Percentiles rank a stretch among this genome's conserved stretches.
These are phyloP conservation scores for Erebia epiphron DNA, from an alignment of 2,888 invertebrate genomes.

Conservation along the genomic window DNA sequence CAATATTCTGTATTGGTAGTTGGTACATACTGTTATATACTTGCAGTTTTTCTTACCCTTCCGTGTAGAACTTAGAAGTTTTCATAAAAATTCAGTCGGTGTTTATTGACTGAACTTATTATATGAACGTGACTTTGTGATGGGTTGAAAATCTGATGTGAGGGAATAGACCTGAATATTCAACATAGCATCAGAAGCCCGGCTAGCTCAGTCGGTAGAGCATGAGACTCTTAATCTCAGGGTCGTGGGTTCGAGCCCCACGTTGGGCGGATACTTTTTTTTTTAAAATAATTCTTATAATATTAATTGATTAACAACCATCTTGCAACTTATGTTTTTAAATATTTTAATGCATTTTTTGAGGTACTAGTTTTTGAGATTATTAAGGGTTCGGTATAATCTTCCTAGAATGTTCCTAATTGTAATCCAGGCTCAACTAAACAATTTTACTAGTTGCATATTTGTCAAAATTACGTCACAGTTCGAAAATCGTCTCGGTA, in stretches of 20 bases:
- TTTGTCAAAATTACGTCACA: neutral
- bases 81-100: too few species aligned
- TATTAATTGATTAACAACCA: neutral
- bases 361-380: too few species aligned
- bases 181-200: slow-evolving; percentile 50
- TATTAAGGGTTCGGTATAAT: too few species aligned
- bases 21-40: neutral
- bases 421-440: too few species aligned
- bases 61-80: too few species aligned
- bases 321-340: too few species aligned
- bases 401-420: too few species aligned
- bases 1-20: neutral
- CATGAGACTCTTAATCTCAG: slow-evolving; percentile 86
- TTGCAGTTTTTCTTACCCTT: too few species aligned
- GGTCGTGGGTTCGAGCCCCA: slow-evolving; percentile 86
- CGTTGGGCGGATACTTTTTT: slow-evolving; percentile 73
- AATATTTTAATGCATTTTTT: too few species aligned
- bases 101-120: neutral
- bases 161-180: neutral
- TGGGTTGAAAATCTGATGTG: neutral
- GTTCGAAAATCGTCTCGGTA: too few species aligned
- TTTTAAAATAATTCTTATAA: neutral
- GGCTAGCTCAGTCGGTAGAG: slow-evolving; percentile 83
- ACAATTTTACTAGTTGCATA: neutral
- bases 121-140: neutral